These are phyloP conservation scores for Hymenopus coronatus DNA, from an alignment of 2,888 invertebrate species.

Conservation along the genomic window DNA sequence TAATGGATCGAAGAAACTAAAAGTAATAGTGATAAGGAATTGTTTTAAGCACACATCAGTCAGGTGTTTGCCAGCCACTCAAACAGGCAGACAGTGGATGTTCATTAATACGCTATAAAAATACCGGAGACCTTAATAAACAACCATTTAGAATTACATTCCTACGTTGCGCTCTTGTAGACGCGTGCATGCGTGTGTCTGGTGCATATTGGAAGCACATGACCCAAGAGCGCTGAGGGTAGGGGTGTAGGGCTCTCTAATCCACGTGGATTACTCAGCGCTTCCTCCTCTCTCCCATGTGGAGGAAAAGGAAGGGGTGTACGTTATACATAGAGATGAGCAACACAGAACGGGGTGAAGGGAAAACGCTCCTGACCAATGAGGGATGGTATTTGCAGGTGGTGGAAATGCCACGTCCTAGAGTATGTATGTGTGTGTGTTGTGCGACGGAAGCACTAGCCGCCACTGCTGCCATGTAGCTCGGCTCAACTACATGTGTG, in stretches of 20 bases:
- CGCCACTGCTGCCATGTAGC: neutral
- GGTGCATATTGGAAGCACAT: constrained; percentile 2
- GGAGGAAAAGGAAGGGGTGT: neutral
- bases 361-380: constrained; percentile 32
- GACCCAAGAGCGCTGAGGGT: neutral
- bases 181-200: neutral
- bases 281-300: neutral
- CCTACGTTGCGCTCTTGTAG: neutral
- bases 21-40: neutral
- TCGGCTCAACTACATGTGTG: neutral
- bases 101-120: neutral
- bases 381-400: constrained; percentile 29
- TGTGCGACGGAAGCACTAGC: neutral
- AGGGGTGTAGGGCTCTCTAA: constrained; percentile 12
- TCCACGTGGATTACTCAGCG: constrained; percentile 16
- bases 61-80: neutral
- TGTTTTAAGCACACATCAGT: neutral
- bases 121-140: neutral
- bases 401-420: constrained; percentile 19
- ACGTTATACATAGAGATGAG: constrained; percentile 11
- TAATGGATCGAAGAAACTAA: too few relatives aligned
- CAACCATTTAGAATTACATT: neutral
- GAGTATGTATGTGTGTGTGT: neutral
- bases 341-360: constrained; percentile 25
- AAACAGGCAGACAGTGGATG: neutral